phyloP scores from a whole-genome alignment of 2,888 invertebrate species.

The Lamellibrachia satsuma region DNA sequence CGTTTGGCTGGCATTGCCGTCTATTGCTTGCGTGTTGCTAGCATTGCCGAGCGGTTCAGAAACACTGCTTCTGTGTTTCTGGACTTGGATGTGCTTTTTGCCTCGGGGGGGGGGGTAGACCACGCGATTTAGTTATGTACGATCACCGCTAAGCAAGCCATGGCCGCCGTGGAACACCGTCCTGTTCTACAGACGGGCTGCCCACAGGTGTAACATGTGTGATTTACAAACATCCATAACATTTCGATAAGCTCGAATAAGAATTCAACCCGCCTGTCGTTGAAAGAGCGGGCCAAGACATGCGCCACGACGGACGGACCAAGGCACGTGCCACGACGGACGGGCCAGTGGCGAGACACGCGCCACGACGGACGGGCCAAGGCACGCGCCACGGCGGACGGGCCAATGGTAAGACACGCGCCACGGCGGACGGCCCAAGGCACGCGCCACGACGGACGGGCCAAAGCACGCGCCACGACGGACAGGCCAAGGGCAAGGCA shows the following conservation, averaged over 20 bases:
- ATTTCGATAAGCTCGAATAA: neutral
- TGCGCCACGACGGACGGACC: too few species aligned
- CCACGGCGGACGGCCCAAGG: too few species aligned
- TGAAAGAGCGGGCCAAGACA: too few species aligned
- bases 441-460: too few species aligned
- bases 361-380: too few species aligned
- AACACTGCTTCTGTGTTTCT: neutral
- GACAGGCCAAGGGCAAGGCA: too few species aligned
- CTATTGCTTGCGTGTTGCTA: neutral
- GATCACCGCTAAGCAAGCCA: neutral
- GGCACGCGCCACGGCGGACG: too few species aligned
- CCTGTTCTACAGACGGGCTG: neutral
- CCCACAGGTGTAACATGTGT: neutral
- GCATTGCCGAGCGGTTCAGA: neutral
- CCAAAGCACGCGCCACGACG: too few species aligned
- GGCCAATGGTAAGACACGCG: too few species aligned
- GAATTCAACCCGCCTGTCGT: neutral
- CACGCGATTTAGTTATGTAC: neutral
- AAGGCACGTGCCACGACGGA: too few species aligned
- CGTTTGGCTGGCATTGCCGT: neutral
- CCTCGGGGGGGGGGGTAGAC: neutral
- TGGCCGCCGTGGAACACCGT: neutral
- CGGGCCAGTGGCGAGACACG: too few species aligned
- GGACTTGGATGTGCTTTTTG: neutral
- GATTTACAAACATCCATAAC: neutral